Evolutionary conservation across 1,140 invertebrate species (phyloP).

Genomic region (Drosophila takahashii): DNA sequence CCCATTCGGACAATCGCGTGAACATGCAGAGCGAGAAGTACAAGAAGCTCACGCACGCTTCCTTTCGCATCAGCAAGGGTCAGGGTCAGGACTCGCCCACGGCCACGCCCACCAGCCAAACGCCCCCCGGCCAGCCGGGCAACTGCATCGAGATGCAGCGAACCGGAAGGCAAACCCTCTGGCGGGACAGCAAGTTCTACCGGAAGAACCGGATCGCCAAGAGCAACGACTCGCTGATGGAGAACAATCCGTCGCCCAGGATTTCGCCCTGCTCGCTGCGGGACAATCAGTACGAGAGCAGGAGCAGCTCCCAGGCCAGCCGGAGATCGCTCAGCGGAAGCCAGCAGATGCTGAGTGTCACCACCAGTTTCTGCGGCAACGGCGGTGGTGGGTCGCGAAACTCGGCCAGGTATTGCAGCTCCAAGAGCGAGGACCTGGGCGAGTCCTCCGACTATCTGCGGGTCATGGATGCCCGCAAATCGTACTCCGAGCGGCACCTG

Average conservation of each 20-base stretch:
- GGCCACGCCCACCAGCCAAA: conserved; percentile 41
- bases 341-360: conserved; percentile 72
- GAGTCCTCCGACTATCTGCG: conserved; percentile 72
- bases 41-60: conserved; percentile 82
- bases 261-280: conserved; percentile 76
- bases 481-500: conserved; percentile 80
- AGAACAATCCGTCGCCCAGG: conserved; percentile 74
- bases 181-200: conserved; percentile 84
- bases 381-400: conserved; percentile 22
- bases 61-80: conserved; percentile 81
- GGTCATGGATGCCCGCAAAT: conserved; percentile 80
- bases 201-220: conserved; percentile 84
- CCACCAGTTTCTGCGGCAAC: conserved; percentile 75
- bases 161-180: conserved; percentile 70
- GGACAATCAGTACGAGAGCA: conserved; percentile 79
- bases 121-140: conserved; percentile 51
- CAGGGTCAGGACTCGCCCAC: conserved; percentile 55
- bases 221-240: conserved; percentile 82
- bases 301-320: conserved; percentile 70
- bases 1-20: conserved; percentile 83
- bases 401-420: conserved; percentile 74
- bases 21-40: conserved; percentile 84
- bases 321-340: conserved; percentile 67
- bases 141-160: conserved; percentile 69
- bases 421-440: conserved; percentile 80